phyloP scores from a whole-genome alignment of 2,113 vertebrate genomes.

The Sapayoa aenigma region DNA sequence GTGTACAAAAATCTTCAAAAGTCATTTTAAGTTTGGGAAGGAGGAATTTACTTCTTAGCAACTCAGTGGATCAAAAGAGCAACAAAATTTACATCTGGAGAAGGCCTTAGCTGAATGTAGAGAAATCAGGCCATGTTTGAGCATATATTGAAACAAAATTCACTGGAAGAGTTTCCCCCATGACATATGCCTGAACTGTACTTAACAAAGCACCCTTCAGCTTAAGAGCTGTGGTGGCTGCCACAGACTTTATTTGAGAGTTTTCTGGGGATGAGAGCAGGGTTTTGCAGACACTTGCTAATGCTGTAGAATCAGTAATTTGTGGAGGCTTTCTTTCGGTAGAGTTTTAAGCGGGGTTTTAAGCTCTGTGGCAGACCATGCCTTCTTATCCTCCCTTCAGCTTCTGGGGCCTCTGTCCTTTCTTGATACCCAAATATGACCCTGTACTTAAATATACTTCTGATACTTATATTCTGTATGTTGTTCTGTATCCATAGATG shows the following conservation, averaged over 20 bases:
- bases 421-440: neutral
- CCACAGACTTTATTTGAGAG: neutral
- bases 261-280: neutral
- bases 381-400: neutral
- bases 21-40: fast-evolving
- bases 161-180: neutral
- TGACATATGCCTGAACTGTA: fast-evolving
- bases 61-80: neutral
- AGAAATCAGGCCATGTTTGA: neutral
- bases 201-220: neutral
- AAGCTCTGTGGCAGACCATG: neutral
- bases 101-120: neutral
- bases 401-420: neutral
- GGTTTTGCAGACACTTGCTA: neutral
- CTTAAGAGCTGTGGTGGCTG: neutral
- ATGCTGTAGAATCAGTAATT: neutral
- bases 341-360: neutral
- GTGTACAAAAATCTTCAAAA: neutral
- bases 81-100: neutral
- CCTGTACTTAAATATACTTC: neutral
- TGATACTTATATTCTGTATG: neutral
- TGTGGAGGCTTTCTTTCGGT: neutral
- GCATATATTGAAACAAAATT: neutral
- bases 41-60: neutral
- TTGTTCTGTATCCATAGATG: neutral